These are phyloP conservation scores for Sinocyclocheilus grahami DNA, from an alignment of 2,113 vertebrate genomes.

Conservation along the genomic window DNA sequence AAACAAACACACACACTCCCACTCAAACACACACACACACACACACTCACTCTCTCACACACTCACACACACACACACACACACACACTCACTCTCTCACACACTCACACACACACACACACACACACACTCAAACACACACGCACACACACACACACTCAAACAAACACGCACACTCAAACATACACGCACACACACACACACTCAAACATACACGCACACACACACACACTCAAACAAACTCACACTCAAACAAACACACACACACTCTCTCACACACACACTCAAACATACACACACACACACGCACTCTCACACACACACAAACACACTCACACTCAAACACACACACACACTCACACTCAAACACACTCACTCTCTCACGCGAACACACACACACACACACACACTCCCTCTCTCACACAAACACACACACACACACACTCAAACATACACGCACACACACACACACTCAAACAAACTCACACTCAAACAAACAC, in stretches of 20 bases:
- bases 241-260: too few relatives aligned
- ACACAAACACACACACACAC: constrained; percentile 30
- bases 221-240: too few relatives aligned
- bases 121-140: constrained; percentile 84
- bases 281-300: constrained; percentile 66
- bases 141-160: too few relatives aligned
- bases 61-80: constrained; percentile 74
- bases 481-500: constrained; percentile 69
- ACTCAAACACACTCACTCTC: constrained; percentile 66
- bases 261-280: too few relatives aligned
- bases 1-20: too few relatives aligned
- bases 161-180: too few relatives aligned
- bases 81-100: constrained; percentile 66
- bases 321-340: constrained; percentile 53
- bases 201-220: too few relatives aligned
- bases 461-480: constrained; percentile 74
- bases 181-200: too few relatives aligned
- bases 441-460: too few relatives aligned
- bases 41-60: constrained; percentile 61
- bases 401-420: constrained; percentile 74
- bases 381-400: constrained; percentile 71
- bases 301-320: constrained; percentile 63
- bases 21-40: constrained; percentile 10
- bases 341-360: constrained; percentile 74
- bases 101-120: too few relatives aligned